Conservation (phyloP, 2,113 vertebrate genomes). For the Pangasianodon hypophthalmus region DNA sequence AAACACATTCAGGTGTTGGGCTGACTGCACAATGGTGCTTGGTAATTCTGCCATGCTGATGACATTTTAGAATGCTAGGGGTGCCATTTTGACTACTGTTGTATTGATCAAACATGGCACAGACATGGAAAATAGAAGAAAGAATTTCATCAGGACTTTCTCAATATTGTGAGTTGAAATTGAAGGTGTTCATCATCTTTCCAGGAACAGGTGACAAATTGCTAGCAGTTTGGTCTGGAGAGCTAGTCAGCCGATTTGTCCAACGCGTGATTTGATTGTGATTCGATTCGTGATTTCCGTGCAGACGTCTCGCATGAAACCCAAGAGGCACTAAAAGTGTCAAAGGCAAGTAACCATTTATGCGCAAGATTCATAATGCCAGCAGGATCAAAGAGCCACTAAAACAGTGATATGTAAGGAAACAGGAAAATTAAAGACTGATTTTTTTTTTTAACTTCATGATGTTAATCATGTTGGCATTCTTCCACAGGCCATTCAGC, state of each 20-base stretch:
- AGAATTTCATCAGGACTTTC: conserved; percentile 4
- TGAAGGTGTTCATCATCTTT: conserved; percentile 24
- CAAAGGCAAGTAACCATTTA: conserved; percentile 69
- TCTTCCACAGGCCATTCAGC: conserved; percentile 53
- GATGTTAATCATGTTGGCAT: conserved; percentile 23
- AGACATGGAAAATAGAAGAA: conserved; percentile 27
- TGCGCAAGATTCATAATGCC: conserved; percentile 69
- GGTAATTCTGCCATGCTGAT: conserved; percentile 39
- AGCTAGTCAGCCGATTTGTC: conserved; percentile 58
- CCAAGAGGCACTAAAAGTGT: conserved; percentile 70
- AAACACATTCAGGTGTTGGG: conserved; percentile 47
- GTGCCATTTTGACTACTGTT: conserved; percentile 39
- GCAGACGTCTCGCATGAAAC: conserved; percentile 66
- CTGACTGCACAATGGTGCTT: conserved; percentile 24
- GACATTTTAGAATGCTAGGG: conserved; percentile 50
- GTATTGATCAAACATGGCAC: conserved; percentile 23
- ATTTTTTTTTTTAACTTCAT: not conserved
- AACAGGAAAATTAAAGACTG: conserved; percentile 66
- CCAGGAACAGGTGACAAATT: not conserved
- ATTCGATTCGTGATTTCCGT: conserved; percentile 62
- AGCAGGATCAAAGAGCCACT: conserved; percentile 71
- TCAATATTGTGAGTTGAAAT: not conserved
- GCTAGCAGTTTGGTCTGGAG: not conserved
- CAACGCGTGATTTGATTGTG: conserved; percentile 63
- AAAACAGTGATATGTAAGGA: conserved; percentile 60